Evolutionary conservation across 2,888 invertebrate genomes (phyloP).

Genomic region (Pseudanteris insignis): DNA sequence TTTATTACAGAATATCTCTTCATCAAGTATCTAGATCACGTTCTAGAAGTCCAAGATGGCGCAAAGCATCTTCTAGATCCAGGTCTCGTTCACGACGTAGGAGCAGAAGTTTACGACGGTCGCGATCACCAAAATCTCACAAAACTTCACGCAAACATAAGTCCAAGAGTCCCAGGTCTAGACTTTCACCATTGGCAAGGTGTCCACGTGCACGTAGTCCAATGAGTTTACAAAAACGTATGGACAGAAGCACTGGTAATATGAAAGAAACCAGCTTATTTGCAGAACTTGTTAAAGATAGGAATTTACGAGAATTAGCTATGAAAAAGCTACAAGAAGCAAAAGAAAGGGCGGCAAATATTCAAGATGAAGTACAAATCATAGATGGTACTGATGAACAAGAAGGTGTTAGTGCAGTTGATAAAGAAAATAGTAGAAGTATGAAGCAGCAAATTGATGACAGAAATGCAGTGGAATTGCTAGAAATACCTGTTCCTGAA

Average conservation of each 20-base stretch:
- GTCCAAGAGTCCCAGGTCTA: constrained; percentile 67
- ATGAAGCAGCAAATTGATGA: constrained; percentile 29
- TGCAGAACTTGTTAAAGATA: constrained; percentile 87
- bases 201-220: constrained; percentile 56
- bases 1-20: constrained; percentile 51
- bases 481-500: constrained; percentile 78
- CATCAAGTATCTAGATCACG: constrained; percentile 67
- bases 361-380: constrained; percentile 63
- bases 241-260: constrained; percentile 72
- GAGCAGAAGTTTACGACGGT: constrained; percentile 66
- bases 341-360: constrained; percentile 64
- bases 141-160: constrained; percentile 67
- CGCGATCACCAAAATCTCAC: constrained; percentile 66
- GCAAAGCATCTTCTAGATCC: constrained; percentile 67
- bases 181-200: constrained; percentile 59
- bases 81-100: constrained; percentile 67
- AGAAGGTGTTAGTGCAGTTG: constrained; percentile 52
- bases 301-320: constrained; percentile 82
- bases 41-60: constrained; percentile 72
- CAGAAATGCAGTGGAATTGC: constrained; percentile 68
- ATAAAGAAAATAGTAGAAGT: constrained; percentile 18
- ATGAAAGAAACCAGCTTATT: constrained; percentile 90
- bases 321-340: constrained; percentile 74
- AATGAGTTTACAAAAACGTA: constrained; percentile 58
- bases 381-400: constrained; percentile 62